Base-by-base conservation (phyloP, 2,888 invertebrate species). In the Heliothis peltigera region DNA sequence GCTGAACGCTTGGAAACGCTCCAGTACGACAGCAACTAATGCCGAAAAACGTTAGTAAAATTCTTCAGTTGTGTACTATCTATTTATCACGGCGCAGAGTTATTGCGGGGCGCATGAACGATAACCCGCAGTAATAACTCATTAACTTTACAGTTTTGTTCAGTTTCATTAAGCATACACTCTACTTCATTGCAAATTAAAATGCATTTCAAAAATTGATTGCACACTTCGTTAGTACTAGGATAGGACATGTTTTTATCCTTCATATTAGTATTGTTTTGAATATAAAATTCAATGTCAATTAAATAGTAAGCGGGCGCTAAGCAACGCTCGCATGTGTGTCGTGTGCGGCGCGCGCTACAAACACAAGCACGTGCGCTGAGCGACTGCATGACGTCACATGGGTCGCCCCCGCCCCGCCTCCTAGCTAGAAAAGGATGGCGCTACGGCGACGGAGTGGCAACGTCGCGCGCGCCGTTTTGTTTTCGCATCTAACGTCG, bases 311-410 rank as follows among this genome's bases (percentile, higher is more conserved):
- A 80, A 84, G 84, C 84, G 81, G 83, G 73, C 78, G 81, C 84
- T 84, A 82, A 83, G 70, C 72, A 70, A 75, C 77, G 82, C 87
- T 87, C 89, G 88, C 89, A 89, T 92, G 92, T 92, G 92, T 91
- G 90, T 90, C 78, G 85, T 87, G 77, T 77, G 81, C 86, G 88
- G 87, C 85, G 84, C 88, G 88, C 90, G 91, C 89, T 89, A 92
- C 93, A 93, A 92, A 93, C 93, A 94, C 93, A 91, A 91, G 92
- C 94, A 94, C 94, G 94, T 93, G 93, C 92, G 92, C 84, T 76
- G 85, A 88, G 83, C 89, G 87, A 81, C 79, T 82, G 84, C 82
- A 88, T 94, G 92, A 93, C 92, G 90, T 91, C 92, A 91, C 88
- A 64, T 76, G 85, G 90, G 87, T 89, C 89, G 90, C 89, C 86